Base-by-base conservation (phyloP, 2,888 invertebrate genomes). In the Cephus nigrinus region DNA sequence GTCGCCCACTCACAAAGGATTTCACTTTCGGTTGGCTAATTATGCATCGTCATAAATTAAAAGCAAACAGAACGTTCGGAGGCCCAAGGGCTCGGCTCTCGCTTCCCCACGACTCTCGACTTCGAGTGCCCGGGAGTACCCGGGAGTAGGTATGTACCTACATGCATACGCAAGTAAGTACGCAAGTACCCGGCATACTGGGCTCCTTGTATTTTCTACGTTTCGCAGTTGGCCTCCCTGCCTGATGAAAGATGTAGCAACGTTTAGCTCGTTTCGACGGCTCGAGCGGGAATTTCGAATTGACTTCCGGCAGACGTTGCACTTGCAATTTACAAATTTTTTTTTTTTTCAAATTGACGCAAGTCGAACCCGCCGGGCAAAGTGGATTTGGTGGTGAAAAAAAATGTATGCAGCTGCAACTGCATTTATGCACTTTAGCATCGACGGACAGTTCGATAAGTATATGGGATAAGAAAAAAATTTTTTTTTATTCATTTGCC, bases 31-130 rank as follows among this genome's bases (percentile, higher is more conserved):
- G 79, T 78, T 78, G 80, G 81, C 83, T 82, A 83, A 84, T 83
- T 84, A 82, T 82, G 82, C 84, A 82, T 80, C 80, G 81, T 80
- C 80, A 81, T 83, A 82, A 84, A 84, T 84, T 84, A 83, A 83
- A 83, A 73, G 81, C 82, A 81, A 84, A 84, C 80, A 83, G 73
- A 73, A 76, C 76, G 36, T 73, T 76, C 40, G 15, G 35, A 0
- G 0, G 35, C 76, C 69, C 72, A 71, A 11, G 68, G 73, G 75
- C 69, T 31, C 72, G 23, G 31, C 31, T 34, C 35, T n/a, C n/a
- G 30, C 68, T 74, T 36, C 68, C 75, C 69, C 30, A 69, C 30
- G 30, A 30, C 69, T 69, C 69, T 32, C 30, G 30, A 69, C 69
- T 69, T 69, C 69, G 69, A 69, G 69, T 69, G 15, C 69, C 69